phyloP scores from a whole-genome alignment of 2,797 vertebrate genomes.

The Poeciliopsis turneri region DNA sequence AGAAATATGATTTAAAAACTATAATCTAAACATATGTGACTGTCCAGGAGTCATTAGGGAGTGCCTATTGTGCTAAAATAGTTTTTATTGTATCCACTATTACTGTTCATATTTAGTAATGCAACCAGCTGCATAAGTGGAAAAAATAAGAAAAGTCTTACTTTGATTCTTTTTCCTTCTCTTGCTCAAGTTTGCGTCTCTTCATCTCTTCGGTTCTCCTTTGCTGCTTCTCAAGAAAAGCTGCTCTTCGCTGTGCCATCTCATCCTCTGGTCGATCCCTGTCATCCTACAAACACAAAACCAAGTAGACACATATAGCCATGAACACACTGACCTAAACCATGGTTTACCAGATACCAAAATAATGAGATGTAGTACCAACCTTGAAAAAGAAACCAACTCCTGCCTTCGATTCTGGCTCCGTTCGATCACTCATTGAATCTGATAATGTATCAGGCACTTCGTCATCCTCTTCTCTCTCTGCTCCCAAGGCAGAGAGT shows the following conservation, averaged over 20 bases:
- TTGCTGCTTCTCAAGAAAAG: constrained; percentile 89
- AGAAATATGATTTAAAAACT: not conserved
- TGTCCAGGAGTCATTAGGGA: not conserved
- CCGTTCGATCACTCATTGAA: constrained; percentile 82
- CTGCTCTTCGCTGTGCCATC: constrained; percentile 90
- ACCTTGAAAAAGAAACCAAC: constrained; percentile 95
- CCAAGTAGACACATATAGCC: not conserved
- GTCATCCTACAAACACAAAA: constrained; percentile 70
- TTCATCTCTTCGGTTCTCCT: constrained; percentile 88
- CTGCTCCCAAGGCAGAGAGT: constrained; percentile 78
- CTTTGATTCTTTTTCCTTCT: constrained; percentile 86
- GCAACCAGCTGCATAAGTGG: not conserved
- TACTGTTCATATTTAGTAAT: not conserved
- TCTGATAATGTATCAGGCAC: constrained; percentile 77
- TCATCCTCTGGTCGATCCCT: constrained; percentile 86
- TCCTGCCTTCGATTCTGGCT: constrained; percentile 78
- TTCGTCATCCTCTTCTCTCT: constrained; percentile 76
- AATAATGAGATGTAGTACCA: constrained; percentile 14
- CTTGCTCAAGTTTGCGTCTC: constrained; percentile 85
- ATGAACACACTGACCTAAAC: not conserved
- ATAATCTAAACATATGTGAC: not conserved
- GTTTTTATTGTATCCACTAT: not conserved
- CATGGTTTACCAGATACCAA: not conserved
- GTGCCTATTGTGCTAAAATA: not conserved
- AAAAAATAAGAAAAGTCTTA: constrained; percentile 53